These are phyloP conservation scores for Panopea generosa DNA, from an alignment of 2,888 invertebrate genomes.

Conservation along the genomic window DNA sequence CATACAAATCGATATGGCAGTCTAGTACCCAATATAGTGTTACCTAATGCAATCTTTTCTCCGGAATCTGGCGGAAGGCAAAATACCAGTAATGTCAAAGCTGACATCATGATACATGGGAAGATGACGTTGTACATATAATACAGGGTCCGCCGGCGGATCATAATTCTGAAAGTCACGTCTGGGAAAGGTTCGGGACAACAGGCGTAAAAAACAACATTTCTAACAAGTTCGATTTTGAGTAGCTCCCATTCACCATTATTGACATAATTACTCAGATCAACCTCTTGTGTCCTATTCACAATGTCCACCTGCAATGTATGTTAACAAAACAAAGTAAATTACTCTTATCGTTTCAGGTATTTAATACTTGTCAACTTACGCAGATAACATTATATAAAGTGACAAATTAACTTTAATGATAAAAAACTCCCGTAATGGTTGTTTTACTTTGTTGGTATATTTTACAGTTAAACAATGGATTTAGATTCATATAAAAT, in stretches of 20 bases:
- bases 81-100: constrained; percentile 88
- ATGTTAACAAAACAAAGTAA: no score
- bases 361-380: no score
- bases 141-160: constrained; percentile 86
- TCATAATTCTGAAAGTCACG: constrained; percentile 83
- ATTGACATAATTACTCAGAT: constrained; percentile 82
- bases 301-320: constrained; percentile 76
- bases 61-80: constrained; percentile 87
- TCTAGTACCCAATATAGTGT: no score
- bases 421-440: no score
- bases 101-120: constrained; percentile 88
- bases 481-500: no score
- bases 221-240: constrained; percentile 75
- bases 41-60: constrained; percentile 87
- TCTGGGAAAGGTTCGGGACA: constrained; percentile 84
- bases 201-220: constrained; percentile 82
- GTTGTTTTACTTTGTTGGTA: no score
- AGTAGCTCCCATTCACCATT: constrained; percentile 84
- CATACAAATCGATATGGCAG: no score
- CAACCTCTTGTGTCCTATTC: constrained; percentile 80
- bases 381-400: no score
- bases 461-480: no score
- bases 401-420: no score
- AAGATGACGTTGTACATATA: constrained; percentile 87
- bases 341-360: no score